Evolutionary conservation across 2,888 invertebrate genomes (phyloP), one percentile per base, ranked within the genome.

Genomic region (Spisula subtruncata): DNA sequence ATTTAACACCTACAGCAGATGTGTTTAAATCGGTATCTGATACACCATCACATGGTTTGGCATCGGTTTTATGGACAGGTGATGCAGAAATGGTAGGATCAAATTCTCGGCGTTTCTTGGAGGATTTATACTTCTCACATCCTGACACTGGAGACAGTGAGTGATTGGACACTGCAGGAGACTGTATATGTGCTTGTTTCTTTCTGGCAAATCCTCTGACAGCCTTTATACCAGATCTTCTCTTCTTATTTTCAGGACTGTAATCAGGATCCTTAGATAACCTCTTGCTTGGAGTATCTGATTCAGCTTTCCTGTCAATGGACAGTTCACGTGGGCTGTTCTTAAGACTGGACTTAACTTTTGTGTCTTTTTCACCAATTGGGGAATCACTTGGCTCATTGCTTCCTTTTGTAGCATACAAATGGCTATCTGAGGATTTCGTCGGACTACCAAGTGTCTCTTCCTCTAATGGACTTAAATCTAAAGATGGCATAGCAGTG

Each of bases 401-500:
- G 32, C n/a, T 60, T n/a, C 8, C 18, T 60, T 60, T 8, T n/a
- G 25, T 4, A 2, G 60, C 32, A 75, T 32, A 32, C 32, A 1
- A 1, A 1, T 75, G 32, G 25, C 8, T 35, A 25, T 0, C 25
- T 80, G 79, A 54, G 6, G 41, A 54, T 56, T 75, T 79, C 41
- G 35, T 20, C 16, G 32, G 85, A 60, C 85, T 85, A 29, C 29
- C 56, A 46, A 41, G 81, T 51, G 48, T 81, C 16, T 81, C 83
- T 48, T 81, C 83, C 56, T 51, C 81, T 32, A 71, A 29, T 16
- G 92, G 92, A 82, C 92, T 92, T 32, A 46, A 48, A 75, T 89
- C 86, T 20, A 92, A 56, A 14, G 83, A 51, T 32, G 91, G 90
- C 87, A 90, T 85, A 89, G 91, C 93, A 18, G 93, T 92, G 83